Base-by-base conservation (phyloP, 35 echinoderm and acorn worm species). In the Chiridota heheva region DNA sequence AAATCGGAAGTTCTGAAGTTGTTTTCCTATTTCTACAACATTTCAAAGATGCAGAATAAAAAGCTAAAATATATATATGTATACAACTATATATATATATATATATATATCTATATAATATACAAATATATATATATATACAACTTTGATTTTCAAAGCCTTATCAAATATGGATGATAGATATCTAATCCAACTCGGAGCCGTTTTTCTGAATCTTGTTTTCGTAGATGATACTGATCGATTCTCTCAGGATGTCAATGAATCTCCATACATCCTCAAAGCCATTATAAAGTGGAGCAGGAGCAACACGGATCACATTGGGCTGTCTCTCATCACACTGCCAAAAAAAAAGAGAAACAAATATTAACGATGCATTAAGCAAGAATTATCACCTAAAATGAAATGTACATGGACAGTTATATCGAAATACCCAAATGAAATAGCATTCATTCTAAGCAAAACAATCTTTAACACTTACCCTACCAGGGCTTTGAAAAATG, bases 261-360 rank as follows among this genome's bases (percentile, higher is more conserved):
- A 90, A 90, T n/a, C 81, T 68, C 90, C 89, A 91, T 1, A 98
- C 85, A 68, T 88, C 85, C 30, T 75, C 36, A 69, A 88, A 98
- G 40, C 67, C 81, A 25, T 82, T 82, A 77, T 92, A 98, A 7
- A 98, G 36, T 7, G 95, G 84, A 40, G 81, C 74, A 29, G 89
- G 95, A 47, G 89, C 95, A n/a, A 92, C 81, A 20, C 95, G 80
- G 20, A 89, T 61, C 4, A 95, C 91, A 38, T 95, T 85, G 0
- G 91, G 91, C 67, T 89, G 75, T 7, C 91, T 60, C 68, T 94
- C 86, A 58, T 95, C 91, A 67, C 91, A 89, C 91, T 95, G 73
- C 44, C 30, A 39, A 44, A 25, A 49, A 46, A 59, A n/a, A 47
- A 25, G 32, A 35, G 15, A 42, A 75, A 58, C 4, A 75, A 26